A percentile compares a stretch with the other conserved stretches of the same genome.
These are phyloP conservation scores for Acholoe squamosa DNA, from an alignment of 2,888 invertebrate species.

Conservation along the genomic window DNA sequence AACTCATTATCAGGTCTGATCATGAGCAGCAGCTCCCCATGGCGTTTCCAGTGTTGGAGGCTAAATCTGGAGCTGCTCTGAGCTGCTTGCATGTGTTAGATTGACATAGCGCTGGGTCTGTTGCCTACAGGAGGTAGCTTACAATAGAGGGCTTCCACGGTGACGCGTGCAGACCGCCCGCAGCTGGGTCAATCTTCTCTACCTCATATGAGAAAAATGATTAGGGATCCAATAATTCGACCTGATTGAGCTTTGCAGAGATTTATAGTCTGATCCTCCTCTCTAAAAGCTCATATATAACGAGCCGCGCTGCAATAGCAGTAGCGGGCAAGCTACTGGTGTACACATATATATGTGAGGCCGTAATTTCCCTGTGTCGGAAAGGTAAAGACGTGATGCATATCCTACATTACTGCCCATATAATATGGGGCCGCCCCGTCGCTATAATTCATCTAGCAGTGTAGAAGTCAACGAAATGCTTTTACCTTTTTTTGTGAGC, in stretches of 20 bases:
- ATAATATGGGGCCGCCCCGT: no score
- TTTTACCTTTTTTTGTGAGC: neutral
- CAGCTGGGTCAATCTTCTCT: conserved; percentile 34
- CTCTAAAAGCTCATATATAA: conserved; percentile 1
- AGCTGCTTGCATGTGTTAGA: neutral
- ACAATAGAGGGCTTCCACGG: neutral
- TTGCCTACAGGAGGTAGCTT: neutral
- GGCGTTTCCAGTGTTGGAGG: neutral
- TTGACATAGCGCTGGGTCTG: neutral
- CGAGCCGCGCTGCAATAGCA: neutral
- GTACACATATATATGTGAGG: conserved; percentile 7
- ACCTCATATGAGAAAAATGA: conserved; percentile 38
- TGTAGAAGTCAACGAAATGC: neutral
- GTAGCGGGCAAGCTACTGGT: neutral
- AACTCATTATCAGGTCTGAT: conserved; percentile 25
- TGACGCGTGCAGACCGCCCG: neutral
- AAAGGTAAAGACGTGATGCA: neutral
- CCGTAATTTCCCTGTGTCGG: neutral
- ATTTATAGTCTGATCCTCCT: neutral
- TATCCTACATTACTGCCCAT: neutral
- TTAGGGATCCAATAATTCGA: conserved; percentile 54
- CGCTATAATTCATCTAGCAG: no score
- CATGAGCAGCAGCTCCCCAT: neutral
- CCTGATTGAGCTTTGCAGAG: conserved; percentile 18
- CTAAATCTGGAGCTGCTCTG: neutral